Percentiles rank a stretch among this genome's conserved stretches.
Evolutionary conservation across 2,888 invertebrate genomes (phyloP).

Genomic region (Meghimatium bilineatum): DNA sequence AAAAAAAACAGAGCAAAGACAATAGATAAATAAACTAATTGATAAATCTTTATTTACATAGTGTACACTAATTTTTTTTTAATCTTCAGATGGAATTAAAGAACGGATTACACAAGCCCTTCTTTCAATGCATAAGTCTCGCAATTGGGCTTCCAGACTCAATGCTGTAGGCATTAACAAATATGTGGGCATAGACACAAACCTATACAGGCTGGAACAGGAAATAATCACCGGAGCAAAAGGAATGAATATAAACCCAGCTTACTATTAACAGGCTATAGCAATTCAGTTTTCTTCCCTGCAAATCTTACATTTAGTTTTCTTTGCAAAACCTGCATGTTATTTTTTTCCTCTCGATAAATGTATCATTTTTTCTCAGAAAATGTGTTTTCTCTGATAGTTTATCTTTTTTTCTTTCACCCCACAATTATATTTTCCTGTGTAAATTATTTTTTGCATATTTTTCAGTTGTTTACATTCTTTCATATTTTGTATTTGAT

Average conservation of each 20-base stretch:
- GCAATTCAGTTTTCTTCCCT: neutral
- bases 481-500: too few species aligned
- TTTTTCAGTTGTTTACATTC: too few species aligned
- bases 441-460: too few species aligned
- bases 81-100: constrained; percentile 60
- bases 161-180: constrained; percentile 55
- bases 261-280: constrained; percentile 60
- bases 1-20: too few species aligned
- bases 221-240: constrained; percentile 56
- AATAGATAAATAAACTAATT: too few species aligned
- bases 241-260: constrained; percentile 57
- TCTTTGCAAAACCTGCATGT: neutral
- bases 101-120: constrained; percentile 59
- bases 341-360: neutral
- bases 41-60: too few species aligned
- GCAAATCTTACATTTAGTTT: neutral
- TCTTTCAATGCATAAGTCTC: constrained; percentile 57
- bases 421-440: too few species aligned
- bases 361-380: too few species aligned
- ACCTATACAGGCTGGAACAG: constrained; percentile 61
- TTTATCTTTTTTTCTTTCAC: too few species aligned
- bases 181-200: constrained; percentile 58
- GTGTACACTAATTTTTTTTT: too few species aligned
- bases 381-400: too few species aligned
- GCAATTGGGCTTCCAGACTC: constrained; percentile 59